A percentile compares a stretch with the other conserved stretches of the same genome.
These are phyloP conservation scores for Himalopsyche tibetana DNA, from an alignment of 2,888 invertebrate genomes.

Conservation along the genomic window DNA sequence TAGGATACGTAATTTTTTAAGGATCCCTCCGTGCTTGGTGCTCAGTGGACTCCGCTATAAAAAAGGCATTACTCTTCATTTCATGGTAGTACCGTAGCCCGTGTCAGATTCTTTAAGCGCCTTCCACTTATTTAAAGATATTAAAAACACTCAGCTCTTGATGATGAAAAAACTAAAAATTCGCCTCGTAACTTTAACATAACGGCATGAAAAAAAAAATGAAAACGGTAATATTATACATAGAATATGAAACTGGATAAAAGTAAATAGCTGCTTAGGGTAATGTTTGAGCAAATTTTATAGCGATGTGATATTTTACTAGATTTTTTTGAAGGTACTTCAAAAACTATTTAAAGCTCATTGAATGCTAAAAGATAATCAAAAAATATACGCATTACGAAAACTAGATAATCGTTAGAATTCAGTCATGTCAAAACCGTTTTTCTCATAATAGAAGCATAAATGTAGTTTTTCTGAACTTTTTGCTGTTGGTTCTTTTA, in stretches of 20 bases:
- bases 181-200: background rate
- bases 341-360: no score
- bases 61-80: conserved; percentile 22
- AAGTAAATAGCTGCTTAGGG: background rate
- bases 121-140: conserved; percentile 15
- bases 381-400: no score
- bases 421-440: no score
- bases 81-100: conserved; percentile 3
- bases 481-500: no score
- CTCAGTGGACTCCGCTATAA: background rate
- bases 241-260: conserved; percentile 10
- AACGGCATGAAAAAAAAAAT: background rate
- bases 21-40: background rate
- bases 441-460: no score
- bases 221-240: conserved; percentile 15
- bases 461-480: no score
- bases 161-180: conserved; percentile 21
- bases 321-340: no score
- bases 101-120: conserved; percentile 31
- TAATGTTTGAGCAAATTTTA: background rate
- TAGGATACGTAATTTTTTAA: background rate
- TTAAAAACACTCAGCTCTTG: conserved; percentile 26
- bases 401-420: no score
- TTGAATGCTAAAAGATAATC: no score
- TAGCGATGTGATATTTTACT: no score